phyloP scores from a whole-genome alignment of 2,113 vertebrate species.

The Sapajus apella region DNA sequence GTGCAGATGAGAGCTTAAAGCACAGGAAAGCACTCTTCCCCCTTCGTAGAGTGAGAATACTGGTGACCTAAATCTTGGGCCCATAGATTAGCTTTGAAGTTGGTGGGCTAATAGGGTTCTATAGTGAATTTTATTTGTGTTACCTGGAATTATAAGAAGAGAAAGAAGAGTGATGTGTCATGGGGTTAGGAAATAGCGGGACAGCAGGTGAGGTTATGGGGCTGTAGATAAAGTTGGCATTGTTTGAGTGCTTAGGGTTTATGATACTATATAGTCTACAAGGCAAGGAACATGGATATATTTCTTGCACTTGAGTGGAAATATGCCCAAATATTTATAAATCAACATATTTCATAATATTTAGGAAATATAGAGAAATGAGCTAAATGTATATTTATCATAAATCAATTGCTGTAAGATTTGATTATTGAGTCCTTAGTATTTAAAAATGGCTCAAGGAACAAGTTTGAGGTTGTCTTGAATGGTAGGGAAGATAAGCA shows the following conservation, averaged over 20 bases:
- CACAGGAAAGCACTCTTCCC: constrained; percentile 58
- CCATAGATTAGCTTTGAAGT: constrained; percentile 56
- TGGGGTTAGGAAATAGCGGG: background rate
- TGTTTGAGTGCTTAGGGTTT: background rate
- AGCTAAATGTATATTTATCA: background rate
- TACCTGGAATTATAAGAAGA: background rate
- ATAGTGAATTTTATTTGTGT: constrained; percentile 2
- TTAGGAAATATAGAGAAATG: background rate
- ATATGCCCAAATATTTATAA: background rate
- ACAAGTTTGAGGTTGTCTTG: background rate
- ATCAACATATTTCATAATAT: background rate
- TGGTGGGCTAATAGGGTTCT: constrained; percentile 24
- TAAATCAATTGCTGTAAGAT: background rate
- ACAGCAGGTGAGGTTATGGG: background rate
- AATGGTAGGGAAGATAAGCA: background rate
- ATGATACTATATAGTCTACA: background rate
- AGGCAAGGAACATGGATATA: background rate
- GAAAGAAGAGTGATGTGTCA: background rate
- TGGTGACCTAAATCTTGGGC: constrained; percentile 57
- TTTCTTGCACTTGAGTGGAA: background rate
- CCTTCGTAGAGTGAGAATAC: background rate
- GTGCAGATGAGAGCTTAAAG: constrained; percentile 61
- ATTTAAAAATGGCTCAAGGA: background rate
- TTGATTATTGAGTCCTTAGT: background rate
- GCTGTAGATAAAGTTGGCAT: background rate